Evolutionary conservation across 2,888 invertebrate genomes (phyloP).

Genomic region (Herminia tarsipennalis): DNA sequence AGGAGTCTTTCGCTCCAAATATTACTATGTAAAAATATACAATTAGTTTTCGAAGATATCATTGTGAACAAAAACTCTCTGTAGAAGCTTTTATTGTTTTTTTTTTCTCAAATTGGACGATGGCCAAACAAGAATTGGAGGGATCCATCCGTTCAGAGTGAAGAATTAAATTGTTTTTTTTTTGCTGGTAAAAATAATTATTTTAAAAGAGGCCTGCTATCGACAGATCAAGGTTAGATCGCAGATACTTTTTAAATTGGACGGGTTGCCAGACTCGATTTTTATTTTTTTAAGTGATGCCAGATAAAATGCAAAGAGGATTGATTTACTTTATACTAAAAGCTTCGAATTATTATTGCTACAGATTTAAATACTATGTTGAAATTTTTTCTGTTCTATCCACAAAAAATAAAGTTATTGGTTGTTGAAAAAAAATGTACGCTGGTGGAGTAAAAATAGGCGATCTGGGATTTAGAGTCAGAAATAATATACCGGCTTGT

Average conservation of each 20-base stretch:
- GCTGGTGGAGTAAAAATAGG: no score
- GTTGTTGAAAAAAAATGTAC: no score
- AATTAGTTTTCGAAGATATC: constrained; percentile 44
- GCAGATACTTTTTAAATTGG: constrained; percentile 17
- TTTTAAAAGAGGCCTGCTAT: constrained; percentile 18
- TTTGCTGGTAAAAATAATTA: constrained; percentile 22
- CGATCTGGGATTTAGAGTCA: no score
- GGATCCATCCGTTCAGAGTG: constrained; percentile 16
- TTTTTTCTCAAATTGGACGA: constrained; percentile 40
- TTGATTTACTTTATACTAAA: no score
- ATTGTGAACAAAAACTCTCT: constrained; percentile 25
- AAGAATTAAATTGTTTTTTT: constrained; percentile 29
- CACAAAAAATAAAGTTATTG: no score
- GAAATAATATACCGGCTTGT: no score
- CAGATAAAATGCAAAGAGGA: no score
- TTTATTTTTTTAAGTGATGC: constrained; percentile 6
- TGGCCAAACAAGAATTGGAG: constrained; percentile 28
- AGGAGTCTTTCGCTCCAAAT: constrained; percentile 23
- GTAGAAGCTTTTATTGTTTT: constrained; percentile 34
- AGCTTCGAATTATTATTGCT: neutral
- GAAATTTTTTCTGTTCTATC: no score
- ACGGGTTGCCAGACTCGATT: constrained; percentile 6
- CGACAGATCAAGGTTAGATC: constrained; percentile 26
- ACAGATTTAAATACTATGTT: no score
- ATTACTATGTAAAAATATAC: constrained; percentile 47